phyloP scores from a whole-genome alignment of 2,888 invertebrate genomes.

The Drosophila diplacantha region DNA sequence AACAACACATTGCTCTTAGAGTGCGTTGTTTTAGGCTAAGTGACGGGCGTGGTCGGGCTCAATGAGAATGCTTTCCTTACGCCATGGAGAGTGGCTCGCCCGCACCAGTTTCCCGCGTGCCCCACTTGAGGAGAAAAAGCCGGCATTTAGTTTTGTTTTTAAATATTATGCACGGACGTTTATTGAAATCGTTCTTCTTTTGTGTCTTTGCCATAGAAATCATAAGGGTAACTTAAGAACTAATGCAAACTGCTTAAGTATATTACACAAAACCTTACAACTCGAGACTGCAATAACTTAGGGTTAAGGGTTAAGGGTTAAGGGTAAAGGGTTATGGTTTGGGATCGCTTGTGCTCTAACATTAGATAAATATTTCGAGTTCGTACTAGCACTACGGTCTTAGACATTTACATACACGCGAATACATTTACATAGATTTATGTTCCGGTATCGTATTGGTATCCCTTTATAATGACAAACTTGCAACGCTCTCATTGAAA shows the following conservation, averaged over 20 bases:
- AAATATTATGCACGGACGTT: constrained; percentile 69
- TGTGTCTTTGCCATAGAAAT: constrained; percentile 44
- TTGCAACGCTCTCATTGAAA: constrained; percentile 32
- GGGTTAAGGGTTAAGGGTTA: constrained; percentile 8
- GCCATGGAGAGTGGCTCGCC: constrained; percentile 5
- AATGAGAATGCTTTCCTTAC: constrained; percentile 49
- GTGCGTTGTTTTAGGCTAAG: constrained; percentile 64
- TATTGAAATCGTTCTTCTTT: constrained; percentile 60
- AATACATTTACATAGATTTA: constrained; percentile 51
- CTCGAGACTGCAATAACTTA: constrained; percentile 34
- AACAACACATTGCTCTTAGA: constrained; percentile 70
- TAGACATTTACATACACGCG: constrained; percentile 59
- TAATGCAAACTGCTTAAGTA: constrained; percentile 63
- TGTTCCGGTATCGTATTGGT: constrained; percentile 30
- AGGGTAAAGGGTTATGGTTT: constrained; percentile 12
- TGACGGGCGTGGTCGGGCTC: constrained; percentile 60
- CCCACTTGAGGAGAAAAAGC: constrained; percentile 12
- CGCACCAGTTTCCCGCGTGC: constrained; percentile 4
- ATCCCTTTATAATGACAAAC: constrained; percentile 42
- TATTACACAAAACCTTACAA: constrained; percentile 53
- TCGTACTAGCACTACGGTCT: constrained; percentile 60
- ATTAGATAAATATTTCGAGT: constrained; percentile 62
- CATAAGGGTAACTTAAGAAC: constrained; percentile 55
- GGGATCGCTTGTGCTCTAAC: constrained; percentile 55
- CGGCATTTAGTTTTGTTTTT: constrained; percentile 44